Conservation (phyloP, 2,797 vertebrate species). For the Oreochromis grahami region DNA sequence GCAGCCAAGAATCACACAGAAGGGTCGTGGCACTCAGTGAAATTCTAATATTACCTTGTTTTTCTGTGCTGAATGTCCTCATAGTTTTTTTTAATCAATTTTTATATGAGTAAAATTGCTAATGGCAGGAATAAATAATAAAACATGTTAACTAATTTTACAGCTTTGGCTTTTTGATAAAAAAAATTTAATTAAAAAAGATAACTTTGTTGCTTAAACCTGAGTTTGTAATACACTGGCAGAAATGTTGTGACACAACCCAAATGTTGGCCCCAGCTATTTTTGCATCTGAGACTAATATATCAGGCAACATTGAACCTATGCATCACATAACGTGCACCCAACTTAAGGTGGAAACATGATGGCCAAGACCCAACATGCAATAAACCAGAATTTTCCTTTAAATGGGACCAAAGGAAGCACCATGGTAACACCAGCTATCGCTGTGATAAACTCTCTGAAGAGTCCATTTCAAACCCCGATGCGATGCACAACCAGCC, state of each 20-base stretch:
- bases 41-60: neutral
- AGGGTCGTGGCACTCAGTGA: neutral
- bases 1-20: neutral
- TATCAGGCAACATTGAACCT: neutral
- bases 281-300: neutral
- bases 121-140: neutral
- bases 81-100: too few relatives aligned
- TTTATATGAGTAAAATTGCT: neutral
- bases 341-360: neutral
- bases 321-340: neutral
- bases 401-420: neutral
- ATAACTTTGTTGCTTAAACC: neutral
- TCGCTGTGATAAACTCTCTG: neutral
- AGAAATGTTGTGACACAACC: neutral
- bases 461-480: neutral
- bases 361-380: neutral
- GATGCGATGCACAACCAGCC: neutral
- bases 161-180: neutral
- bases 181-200: too few relatives aligned
- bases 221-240: neutral
- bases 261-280: neutral
- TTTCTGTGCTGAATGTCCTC: too few relatives aligned
- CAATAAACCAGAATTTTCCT: neutral
- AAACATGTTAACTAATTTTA: neutral
- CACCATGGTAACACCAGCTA: neutral